A percentile compares a stretch with the other conserved stretches of the same genome.
Evolutionary conservation across 2,888 invertebrate genomes (phyloP).

Genomic region (Drosophila longiperda): DNA sequence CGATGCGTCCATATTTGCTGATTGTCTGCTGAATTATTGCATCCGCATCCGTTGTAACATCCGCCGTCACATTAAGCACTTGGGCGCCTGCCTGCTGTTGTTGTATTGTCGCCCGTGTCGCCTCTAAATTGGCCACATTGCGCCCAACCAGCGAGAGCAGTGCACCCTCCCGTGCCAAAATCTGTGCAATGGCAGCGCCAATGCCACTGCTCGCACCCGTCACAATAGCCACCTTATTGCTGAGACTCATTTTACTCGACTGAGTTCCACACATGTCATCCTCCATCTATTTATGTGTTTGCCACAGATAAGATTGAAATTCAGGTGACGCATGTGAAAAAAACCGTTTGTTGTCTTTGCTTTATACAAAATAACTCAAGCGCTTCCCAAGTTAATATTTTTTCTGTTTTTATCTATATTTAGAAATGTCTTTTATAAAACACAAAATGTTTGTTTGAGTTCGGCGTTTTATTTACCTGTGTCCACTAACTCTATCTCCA

Average conservation of each 20-base stretch:
- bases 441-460: background rate
- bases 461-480: constrained; percentile 4
- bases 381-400: background rate
- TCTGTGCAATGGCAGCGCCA: constrained; percentile 89
- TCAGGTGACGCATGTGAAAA: constrained; percentile 23
- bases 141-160: constrained; percentile 88
- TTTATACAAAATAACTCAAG: background rate
- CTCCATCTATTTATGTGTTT: constrained; percentile 37
- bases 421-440: background rate
- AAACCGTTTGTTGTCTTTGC: background rate
- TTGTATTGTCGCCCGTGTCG: constrained; percentile 85
- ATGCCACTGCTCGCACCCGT: constrained; percentile 92
- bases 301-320: constrained; percentile 45
- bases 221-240: constrained; percentile 86
- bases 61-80: constrained; percentile 86
- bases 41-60: constrained; percentile 88
- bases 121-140: constrained; percentile 88
- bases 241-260: constrained; percentile 76
- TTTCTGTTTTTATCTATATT: background rate
- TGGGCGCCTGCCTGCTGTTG: constrained; percentile 35
- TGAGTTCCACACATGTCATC: constrained; percentile 15
- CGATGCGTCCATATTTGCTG: constrained; percentile 88
- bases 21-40: constrained; percentile 89
- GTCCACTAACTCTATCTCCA: background rate
- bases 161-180: constrained; percentile 88